Evolutionary conservation across 2,113 vertebrate genomes (phyloP).

Genomic region (Peromyscus maniculatus): DNA sequence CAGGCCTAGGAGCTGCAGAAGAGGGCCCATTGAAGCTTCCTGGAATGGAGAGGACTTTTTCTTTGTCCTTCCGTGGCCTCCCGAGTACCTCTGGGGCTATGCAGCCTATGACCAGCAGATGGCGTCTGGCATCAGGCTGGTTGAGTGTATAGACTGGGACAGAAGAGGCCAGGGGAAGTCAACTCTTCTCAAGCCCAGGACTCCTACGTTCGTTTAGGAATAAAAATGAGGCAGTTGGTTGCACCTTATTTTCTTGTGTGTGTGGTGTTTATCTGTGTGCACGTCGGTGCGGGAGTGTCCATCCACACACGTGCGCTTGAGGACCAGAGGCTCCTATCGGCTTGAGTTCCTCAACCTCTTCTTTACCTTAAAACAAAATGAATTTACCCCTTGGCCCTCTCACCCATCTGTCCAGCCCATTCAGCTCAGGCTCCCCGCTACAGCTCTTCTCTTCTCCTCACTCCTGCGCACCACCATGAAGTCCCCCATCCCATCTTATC

Average conservation of each 20-base stretch:
- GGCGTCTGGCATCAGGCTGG: slow-evolving; percentile 67
- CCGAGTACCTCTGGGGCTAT: neutral
- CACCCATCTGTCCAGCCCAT: neutral
- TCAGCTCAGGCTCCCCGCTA: neutral
- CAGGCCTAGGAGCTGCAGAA: neutral
- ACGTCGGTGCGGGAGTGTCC: neutral
- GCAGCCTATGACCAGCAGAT: slow-evolving; percentile 66
- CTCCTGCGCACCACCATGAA: too few species aligned
- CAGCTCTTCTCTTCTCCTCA: too few species aligned
- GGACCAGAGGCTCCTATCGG: neutral
- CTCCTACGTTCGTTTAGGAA: neutral
- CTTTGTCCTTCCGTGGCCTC: neutral
- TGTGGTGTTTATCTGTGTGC: neutral
- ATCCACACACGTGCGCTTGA: neutral
- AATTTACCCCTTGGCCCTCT: too few species aligned
- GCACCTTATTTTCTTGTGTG: neutral
- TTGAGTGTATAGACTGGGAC: neutral
- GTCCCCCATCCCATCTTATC: too few species aligned
- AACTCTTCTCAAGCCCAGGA: neutral
- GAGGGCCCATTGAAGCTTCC: neutral
- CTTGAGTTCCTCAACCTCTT: neutral
- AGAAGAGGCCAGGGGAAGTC: neutral
- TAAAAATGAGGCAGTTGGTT: neutral
- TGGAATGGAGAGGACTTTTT: accelerated
- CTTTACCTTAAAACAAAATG: neutral